Evolutionary conservation across 2,113 vertebrate species (phyloP).

Genomic region (Bostrychus sinensis): DNA sequence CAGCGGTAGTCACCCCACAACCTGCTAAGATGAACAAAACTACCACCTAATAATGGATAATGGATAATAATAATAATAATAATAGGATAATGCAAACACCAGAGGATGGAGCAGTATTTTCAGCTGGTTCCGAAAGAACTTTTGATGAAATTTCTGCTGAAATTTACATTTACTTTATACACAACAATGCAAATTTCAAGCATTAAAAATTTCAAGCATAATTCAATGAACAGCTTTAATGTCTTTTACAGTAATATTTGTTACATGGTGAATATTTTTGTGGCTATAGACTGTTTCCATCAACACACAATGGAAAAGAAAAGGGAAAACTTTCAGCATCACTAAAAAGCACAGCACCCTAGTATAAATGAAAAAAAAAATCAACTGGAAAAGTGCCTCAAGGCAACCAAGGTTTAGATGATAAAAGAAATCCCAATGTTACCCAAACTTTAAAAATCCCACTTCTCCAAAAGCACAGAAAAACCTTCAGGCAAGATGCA

Average conservation of each 20-base stretch:
- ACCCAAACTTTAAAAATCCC: background rate
- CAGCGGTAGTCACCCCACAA: too few species aligned
- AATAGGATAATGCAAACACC: background rate
- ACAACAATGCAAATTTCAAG: too few species aligned
- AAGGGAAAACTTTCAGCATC: background rate
- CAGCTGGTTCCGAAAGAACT: background rate
- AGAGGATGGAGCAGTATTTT: background rate
- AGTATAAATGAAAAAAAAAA: background rate
- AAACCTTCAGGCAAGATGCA: background rate
- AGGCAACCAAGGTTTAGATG: background rate
- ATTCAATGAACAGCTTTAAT: too few species aligned
- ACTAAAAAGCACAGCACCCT: background rate
- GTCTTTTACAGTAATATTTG: too few species aligned
- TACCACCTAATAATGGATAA: too few species aligned
- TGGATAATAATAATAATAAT: too few species aligned
- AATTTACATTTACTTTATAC: too few species aligned
- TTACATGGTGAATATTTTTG: background rate
- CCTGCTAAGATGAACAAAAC: too few species aligned
- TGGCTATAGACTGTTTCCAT: background rate
- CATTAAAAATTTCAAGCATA: too few species aligned
- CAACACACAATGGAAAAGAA: background rate
- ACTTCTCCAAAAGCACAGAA: background rate
- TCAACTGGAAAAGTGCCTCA: background rate
- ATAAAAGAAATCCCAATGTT: background rate
- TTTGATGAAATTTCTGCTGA: background rate